Conservation (phyloP, 1,140 invertebrate species). For the Arctopsyche grandis region DNA sequence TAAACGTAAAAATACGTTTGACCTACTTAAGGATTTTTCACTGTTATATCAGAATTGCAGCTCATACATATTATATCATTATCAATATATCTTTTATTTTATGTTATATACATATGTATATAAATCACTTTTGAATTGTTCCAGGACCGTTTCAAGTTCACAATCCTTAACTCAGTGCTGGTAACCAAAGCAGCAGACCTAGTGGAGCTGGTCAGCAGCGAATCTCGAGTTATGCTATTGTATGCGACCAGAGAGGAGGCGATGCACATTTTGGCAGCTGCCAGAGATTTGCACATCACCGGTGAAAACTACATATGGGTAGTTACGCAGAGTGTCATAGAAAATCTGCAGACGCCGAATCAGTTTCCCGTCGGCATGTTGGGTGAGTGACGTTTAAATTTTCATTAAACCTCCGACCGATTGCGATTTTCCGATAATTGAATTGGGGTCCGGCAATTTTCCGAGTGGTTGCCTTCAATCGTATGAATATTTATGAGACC, state of each 20-base stretch:
- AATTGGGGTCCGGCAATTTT: background rate
- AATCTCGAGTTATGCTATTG: slow-evolving; percentile 92
- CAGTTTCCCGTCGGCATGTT: slow-evolving; percentile 94
- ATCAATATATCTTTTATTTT: too few relatives aligned
- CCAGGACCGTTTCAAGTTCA: slow-evolving; percentile 89
- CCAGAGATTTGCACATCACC: slow-evolving; percentile 85
- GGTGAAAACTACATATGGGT: slow-evolving; percentile 97
- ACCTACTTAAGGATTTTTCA: too few relatives aligned
- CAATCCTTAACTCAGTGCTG: slow-evolving; percentile 84
- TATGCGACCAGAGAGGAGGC: slow-evolving; percentile 92
- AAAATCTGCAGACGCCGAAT: slow-evolving; percentile 76
- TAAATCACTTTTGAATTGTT: background rate
- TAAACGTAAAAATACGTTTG: too few relatives aligned
- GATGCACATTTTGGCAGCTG: slow-evolving; percentile 82
- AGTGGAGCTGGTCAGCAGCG: slow-evolving; percentile 84
- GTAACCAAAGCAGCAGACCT: slow-evolving; percentile 75
- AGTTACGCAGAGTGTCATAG: slow-evolving; percentile 94
- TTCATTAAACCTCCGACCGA: background rate
- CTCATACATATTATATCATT: too few relatives aligned
- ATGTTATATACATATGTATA: too few relatives aligned
- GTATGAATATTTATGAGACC: background rate
- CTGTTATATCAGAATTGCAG: too few relatives aligned
- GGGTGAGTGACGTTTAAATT: slow-evolving; percentile 71
- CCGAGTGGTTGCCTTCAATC: background rate
- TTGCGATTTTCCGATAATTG: background rate